Evolutionary conservation across 2,113 vertebrate species (phyloP).

Genomic region (Rhabdomys dilectus): DNA sequence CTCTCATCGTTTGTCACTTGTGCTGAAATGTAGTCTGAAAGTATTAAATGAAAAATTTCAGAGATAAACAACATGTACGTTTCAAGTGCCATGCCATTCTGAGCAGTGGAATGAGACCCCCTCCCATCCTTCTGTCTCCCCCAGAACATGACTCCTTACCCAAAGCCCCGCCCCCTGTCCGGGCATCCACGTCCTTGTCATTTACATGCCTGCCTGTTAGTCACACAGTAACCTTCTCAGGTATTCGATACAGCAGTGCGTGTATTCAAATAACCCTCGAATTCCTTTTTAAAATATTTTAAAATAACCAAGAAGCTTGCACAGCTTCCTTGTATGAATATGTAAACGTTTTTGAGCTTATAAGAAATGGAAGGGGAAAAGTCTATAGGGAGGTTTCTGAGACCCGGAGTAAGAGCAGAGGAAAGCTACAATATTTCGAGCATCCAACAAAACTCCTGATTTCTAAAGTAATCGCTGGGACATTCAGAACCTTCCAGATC

Average conservation of each 20-base stretch:
- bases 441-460: not conserved
- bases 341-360: not conserved
- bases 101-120: not conserved
- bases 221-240: not conserved
- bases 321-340: not conserved
- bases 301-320: not conserved
- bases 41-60: not conserved
- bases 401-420: too few relatives aligned
- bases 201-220: not conserved
- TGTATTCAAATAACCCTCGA: not conserved
- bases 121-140: not conserved
- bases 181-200: accelerated
- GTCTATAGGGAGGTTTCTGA: not conserved
- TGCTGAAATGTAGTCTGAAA: not conserved
- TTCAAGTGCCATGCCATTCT: not conserved
- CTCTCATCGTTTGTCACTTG: not conserved
- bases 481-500: not conserved
- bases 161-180: not conserved
- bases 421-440: not conserved
- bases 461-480: not conserved
- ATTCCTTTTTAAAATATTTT: too few relatives aligned
- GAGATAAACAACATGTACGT: not conserved
- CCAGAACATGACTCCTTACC: not conserved
- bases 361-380: too few relatives aligned
- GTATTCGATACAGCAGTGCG: not conserved